Conservation (phyloP, 2,113 vertebrate genomes). For the Isurus oxyrinchus region DNA sequence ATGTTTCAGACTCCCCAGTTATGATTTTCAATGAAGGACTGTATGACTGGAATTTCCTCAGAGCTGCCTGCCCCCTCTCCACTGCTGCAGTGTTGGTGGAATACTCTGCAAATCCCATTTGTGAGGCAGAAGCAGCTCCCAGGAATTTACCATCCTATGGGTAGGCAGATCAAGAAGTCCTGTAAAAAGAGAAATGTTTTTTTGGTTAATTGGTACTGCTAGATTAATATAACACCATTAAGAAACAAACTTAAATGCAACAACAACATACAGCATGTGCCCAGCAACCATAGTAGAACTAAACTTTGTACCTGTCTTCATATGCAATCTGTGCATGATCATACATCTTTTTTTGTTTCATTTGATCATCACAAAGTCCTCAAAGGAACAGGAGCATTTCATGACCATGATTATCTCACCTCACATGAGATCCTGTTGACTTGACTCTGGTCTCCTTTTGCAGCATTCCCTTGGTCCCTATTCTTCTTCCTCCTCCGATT, state of each 20-base stretch:
- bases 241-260: background rate
- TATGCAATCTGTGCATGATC: background rate
- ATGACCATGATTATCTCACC: background rate
- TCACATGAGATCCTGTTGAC: background rate
- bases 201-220: background rate
- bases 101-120: background rate
- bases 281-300: background rate
- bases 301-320: background rate
- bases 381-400: background rate
- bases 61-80: background rate
- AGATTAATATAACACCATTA: background rate
- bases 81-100: background rate
- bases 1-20: background rate
- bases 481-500: background rate
- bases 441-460: background rate
- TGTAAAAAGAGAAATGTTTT: background rate
- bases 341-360: background rate
- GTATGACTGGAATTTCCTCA: background rate
- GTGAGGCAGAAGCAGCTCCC: background rate
- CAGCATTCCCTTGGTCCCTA: background rate
- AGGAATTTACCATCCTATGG: background rate
- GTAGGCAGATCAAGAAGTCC: background rate
- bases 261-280: background rate
- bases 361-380: background rate
- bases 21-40: background rate